Percentiles rank a stretch among this genome's conserved stretches.
Evolutionary conservation across 64 coral and sea anemone genomes (phyloP).

Genomic region (Montipora sp.): DNA sequence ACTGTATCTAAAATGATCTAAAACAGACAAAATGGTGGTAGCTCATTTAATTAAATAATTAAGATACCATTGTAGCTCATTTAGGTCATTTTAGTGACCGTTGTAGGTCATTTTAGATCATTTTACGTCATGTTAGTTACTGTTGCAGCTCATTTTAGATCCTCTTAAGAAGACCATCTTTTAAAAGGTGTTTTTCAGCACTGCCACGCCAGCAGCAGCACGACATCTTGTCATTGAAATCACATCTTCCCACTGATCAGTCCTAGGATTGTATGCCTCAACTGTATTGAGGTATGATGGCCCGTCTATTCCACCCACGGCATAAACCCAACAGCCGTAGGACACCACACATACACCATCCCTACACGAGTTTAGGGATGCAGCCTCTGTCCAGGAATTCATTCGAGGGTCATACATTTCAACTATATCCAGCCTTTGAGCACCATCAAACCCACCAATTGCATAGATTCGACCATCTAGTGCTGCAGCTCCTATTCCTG

Average conservation of each 20-base stretch:
- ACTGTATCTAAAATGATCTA: too few relatives aligned
- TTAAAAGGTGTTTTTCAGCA: slow-evolving; percentile 54
- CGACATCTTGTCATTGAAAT: slow-evolving; percentile 88
- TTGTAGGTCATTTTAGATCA: too few relatives aligned
- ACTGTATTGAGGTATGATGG: slow-evolving; percentile 97
- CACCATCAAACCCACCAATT: slow-evolving; percentile 97
- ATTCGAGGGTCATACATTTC: slow-evolving; percentile 99
- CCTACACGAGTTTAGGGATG: slow-evolving; percentile 92
- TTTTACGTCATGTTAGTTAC: too few relatives aligned
- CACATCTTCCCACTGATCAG: slow-evolving; percentile 86
- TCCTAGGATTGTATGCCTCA: slow-evolving; percentile 93
- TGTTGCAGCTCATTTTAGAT: too few relatives aligned
- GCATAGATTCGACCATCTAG: slow-evolving; percentile 95
- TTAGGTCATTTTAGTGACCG: too few relatives aligned
- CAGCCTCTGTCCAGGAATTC: slow-evolving; percentile 90
- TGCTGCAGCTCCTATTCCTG: slow-evolving; percentile 95
- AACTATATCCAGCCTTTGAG: slow-evolving; percentile 87
- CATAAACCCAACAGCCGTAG: slow-evolving; percentile 98
- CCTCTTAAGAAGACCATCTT: not conserved
- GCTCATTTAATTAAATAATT: too few relatives aligned
- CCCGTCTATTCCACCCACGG: slow-evolving; percentile 97
- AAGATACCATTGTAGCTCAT: too few relatives aligned
- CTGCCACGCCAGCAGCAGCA: slow-evolving; percentile 95
- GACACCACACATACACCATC: slow-evolving; percentile 96
- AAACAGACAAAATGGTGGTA: too few relatives aligned